Percentiles rank a stretch among this genome's conserved stretches.
These are phyloP conservation scores for Tupaia chinensis DNA, from an alignment of 2,113 vertebrate genomes.

Conservation along the genomic window DNA sequence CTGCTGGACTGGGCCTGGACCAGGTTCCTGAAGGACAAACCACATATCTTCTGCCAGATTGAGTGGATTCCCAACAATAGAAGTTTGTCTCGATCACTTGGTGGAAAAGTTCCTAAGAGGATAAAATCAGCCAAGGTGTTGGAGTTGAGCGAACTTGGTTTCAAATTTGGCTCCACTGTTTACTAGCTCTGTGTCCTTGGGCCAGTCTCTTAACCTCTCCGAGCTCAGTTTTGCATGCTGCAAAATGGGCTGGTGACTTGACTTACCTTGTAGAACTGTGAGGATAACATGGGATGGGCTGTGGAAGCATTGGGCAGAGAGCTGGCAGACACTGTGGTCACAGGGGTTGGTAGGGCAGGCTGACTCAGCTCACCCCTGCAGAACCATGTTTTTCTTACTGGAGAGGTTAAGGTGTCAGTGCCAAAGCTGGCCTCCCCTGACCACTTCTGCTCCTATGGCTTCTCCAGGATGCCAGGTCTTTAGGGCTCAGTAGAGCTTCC, in stretches of 20 bases:
- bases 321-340: background rate
- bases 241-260: background rate
- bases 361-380: background rate
- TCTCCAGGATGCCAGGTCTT: background rate
- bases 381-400: background rate
- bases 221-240: constrained; percentile 9
- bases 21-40: background rate
- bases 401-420: background rate
- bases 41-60: background rate
- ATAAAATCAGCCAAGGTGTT: background rate
- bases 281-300: background rate
- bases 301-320: background rate
- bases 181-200: background rate
- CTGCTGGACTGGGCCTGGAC: too few relatives aligned
- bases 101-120: background rate
- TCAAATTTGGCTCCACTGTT: background rate
- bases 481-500: background rate
- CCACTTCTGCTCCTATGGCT: background rate
- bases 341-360: background rate
- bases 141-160: background rate
- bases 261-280: background rate
- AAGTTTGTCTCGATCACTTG: background rate
- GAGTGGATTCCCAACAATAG: background rate
- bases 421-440: background rate
- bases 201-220: background rate